Evolutionary conservation across 2,888 invertebrate species (phyloP).

Genomic region (Rutpela maculata): DNA sequence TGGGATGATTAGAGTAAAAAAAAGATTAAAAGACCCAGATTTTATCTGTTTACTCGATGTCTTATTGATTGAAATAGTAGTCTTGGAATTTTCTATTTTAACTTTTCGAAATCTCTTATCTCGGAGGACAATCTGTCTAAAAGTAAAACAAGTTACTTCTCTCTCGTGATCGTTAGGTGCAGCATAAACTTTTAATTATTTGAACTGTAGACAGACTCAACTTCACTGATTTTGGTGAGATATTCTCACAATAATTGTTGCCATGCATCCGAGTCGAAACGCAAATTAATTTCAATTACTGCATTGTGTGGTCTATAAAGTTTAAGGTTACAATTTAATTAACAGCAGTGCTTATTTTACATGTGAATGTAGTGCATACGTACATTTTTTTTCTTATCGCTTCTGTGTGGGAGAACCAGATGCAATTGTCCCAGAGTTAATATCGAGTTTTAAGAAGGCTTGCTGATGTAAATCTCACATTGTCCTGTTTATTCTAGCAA

Average conservation of each 20-base stretch:
- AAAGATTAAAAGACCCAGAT: slow-evolving; percentile 53
- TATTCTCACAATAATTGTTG: slow-evolving; percentile 44
- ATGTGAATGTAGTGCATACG: not conserved
- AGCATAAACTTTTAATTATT: slow-evolving; percentile 17
- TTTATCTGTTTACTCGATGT: slow-evolving; percentile 55
- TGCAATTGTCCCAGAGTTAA: too few species aligned
- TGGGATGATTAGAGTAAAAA: slow-evolving; percentile 54
- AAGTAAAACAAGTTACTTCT: slow-evolving; percentile 18
- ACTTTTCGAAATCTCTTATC: slow-evolving; percentile 24
- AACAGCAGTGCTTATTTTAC: slow-evolving; percentile 30
- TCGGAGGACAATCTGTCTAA: slow-evolving; percentile 13
- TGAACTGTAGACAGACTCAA: slow-evolving; percentile 20
- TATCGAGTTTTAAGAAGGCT: too few species aligned
- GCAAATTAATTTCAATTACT: slow-evolving; percentile 36
- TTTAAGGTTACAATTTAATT: slow-evolving; percentile 42
- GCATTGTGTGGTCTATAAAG: slow-evolving; percentile 39
- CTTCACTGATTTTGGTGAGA: slow-evolving; percentile 36
- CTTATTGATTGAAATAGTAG: slow-evolving; percentile 57
- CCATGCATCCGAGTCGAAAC: slow-evolving; percentile 28
- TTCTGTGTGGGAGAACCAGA: too few species aligned
- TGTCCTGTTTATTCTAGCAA: too few species aligned
- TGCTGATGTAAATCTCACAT: too few species aligned
- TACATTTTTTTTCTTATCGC: too few species aligned
- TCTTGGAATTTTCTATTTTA: slow-evolving; percentile 26
- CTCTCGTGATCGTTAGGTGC: slow-evolving; percentile 8